Percentiles rank a stretch among this genome's conserved stretches.
Evolutionary conservation across 2,888 invertebrate genomes (phyloP).

Genomic region (Pristionchus mayeri): DNA sequence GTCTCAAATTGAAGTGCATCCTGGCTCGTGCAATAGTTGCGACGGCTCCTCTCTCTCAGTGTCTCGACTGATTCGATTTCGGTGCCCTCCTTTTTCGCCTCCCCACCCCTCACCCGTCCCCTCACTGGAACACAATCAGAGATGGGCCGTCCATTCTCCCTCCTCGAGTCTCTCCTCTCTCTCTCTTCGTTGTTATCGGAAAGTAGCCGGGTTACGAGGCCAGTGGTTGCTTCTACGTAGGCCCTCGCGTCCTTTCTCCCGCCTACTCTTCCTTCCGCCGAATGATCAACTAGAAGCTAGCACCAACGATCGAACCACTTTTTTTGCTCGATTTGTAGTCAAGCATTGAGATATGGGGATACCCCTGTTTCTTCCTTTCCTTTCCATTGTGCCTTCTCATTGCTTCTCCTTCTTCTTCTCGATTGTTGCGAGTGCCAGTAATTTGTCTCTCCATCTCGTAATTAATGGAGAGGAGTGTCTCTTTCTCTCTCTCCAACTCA

Average conservation of each 20-base stretch:
- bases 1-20: neutral
- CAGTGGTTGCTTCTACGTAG: neutral
- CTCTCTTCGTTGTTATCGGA: neutral
- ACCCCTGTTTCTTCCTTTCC: neutral
- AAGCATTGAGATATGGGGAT: too few species aligned
- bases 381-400: neutral
- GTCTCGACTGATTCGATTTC: conserved; percentile 11
- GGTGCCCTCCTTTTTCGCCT: conserved; percentile 9
- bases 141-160: neutral
- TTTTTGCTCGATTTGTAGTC: too few species aligned
- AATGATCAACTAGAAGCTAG: too few species aligned
- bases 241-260: neutral
- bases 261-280: neutral
- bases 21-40: neutral
- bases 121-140: conserved; percentile 4
- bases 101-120: neutral
- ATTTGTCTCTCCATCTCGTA: conserved; percentile 12
- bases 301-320: neutral
- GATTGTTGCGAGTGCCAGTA: neutral
- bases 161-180: neutral
- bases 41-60: neutral
- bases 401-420: neutral
- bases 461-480: neutral
- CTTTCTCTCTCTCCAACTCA: conserved; percentile 13
- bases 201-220: neutral